Conservation (phyloP, 2,888 invertebrate genomes). For the Cyaniris semiargus region DNA sequence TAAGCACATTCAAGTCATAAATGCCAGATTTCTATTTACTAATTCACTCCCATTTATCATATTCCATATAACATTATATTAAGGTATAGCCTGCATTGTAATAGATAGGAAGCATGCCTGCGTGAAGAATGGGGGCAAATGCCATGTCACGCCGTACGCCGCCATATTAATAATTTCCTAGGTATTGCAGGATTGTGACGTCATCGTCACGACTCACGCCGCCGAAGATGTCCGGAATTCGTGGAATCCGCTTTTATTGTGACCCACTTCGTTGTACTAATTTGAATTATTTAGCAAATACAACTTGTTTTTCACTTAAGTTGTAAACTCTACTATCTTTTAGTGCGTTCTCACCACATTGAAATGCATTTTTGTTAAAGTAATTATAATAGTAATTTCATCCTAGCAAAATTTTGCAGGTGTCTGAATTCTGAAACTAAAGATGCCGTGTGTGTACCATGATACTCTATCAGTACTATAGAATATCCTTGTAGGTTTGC, state of each 20-base stretch:
- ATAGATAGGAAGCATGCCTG: slow-evolving; percentile 33
- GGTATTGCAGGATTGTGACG: slow-evolving; percentile 42
- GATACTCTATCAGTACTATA: too few species aligned
- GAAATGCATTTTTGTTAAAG: too few species aligned
- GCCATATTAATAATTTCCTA: slow-evolving; percentile 53
- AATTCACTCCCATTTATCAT: not conserved
- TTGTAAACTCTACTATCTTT: not conserved
- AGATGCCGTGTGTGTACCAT: too few species aligned
- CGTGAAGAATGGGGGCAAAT: slow-evolving; percentile 59
- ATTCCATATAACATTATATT: slow-evolving; percentile 25
- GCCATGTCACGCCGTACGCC: slow-evolving; percentile 54
- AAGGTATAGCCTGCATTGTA: slow-evolving; percentile 31
- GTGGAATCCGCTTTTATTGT: slow-evolving; percentile 27
- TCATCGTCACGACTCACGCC: slow-evolving; percentile 37
- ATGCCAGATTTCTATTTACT: not conserved
- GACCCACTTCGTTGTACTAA: not conserved
- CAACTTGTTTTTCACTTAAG: not conserved
- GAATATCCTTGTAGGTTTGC: too few species aligned
- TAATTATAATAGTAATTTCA: too few species aligned
- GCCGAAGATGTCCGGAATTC: slow-evolving; percentile 37
- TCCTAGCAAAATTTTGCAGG: too few species aligned
- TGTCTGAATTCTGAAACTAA: too few species aligned
- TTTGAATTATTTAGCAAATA: not conserved
- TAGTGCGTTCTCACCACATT: too few species aligned
- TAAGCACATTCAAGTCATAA: not conserved